These are phyloP conservation scores for Phylloscopus trochiloides DNA, from an alignment of 2,113 vertebrate species.

Conservation along the genomic window DNA sequence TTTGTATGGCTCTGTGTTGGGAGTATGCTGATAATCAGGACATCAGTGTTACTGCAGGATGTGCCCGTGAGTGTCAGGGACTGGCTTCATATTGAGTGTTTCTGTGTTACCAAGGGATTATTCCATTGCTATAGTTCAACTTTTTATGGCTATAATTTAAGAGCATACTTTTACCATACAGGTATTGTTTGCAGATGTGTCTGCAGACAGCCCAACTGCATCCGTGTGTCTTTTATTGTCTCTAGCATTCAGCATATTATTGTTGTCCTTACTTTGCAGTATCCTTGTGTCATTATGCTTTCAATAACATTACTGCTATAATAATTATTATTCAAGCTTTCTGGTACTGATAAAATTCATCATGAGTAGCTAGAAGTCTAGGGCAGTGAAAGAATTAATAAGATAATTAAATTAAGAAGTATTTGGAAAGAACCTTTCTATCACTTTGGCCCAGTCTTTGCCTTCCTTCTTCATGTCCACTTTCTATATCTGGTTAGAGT, in stretches of 20 bases:
- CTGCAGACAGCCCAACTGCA: not conserved
- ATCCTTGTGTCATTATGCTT: not conserved
- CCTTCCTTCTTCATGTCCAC: not conserved
- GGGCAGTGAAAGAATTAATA: not conserved
- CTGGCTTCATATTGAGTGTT: not conserved
- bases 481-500: not conserved
- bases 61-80: not conserved
- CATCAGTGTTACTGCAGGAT: not conserved
- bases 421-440: not conserved
- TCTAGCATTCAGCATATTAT: not conserved
- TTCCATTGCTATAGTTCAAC: not conserved
- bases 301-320: not conserved
- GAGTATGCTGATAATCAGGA: not conserved
- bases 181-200: not conserved
- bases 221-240: not conserved
- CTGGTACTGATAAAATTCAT: not conserved
- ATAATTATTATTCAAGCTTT: not conserved
- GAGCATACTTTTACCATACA: not conserved
- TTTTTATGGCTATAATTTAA: not conserved
- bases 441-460: not conserved
- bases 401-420: not conserved
- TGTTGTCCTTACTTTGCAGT: not conserved
- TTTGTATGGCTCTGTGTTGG: not conserved
- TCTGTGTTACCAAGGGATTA: not conserved
- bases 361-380: not conserved